Base-by-base conservation (phyloP, 2,113 vertebrate genomes). In the Gambusia holbrooki region DNA sequence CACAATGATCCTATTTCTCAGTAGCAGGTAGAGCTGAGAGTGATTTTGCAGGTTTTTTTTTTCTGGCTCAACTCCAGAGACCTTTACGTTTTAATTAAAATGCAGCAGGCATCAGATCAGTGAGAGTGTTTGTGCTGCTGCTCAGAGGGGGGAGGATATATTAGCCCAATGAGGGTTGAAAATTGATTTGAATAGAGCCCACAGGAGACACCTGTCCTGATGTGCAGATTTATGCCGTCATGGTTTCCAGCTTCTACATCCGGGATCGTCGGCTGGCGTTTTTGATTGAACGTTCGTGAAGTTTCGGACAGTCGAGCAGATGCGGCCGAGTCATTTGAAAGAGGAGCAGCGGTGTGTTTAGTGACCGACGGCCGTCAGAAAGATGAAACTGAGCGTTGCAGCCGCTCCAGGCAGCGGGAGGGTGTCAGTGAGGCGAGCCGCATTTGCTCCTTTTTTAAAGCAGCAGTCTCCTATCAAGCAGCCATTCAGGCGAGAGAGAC, bases 31-130 rank as follows among this genome's bases (percentile, higher is more conserved):
- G 63, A 29, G 66, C 81, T 79, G 62, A 70, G 73, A 80, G 83
- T 85, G 69, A 84, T 71, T 75, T 69, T 81, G 62, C 81, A n/a
- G 33, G 1, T 0, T 30, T 65, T 76, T 81, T 86, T 82, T 79
- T 30, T 30, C 68, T 29, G 66, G 71, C 45, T 78, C 69, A 72
- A 62, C 84, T 81, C 81, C 71, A 2, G 80, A 84, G 85, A 87
- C 79, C 77, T 84, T 86, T 67, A 69, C 83, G 74, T 74, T 79
- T 89, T 84, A 77, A 89, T 91, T 91, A 80, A 87, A 87, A 90
- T 87, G 78, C 86, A 77, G 84, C 68, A 35, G 81, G 69, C 83
- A 76, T 87, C 71, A 74, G 65, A 75, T 85, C 62, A 11, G 71
- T 40, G 54, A 42, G 54, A 75, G 69, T 90, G 84, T 88, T 86